Conservation (phyloP, 1,140 invertebrate genomes). For the Trichonephila clavipes region DNA sequence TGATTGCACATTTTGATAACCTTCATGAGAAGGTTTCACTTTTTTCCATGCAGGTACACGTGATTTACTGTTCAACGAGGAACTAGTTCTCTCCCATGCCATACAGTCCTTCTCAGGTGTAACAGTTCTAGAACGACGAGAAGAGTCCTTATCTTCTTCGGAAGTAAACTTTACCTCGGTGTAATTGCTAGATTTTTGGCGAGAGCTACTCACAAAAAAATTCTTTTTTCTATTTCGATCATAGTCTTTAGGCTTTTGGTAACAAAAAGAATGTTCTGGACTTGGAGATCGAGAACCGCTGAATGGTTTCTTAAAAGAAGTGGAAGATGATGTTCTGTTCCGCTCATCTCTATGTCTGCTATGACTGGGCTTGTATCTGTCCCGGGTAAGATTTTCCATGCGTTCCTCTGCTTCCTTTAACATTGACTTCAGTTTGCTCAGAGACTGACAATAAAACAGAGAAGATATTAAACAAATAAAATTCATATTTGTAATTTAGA, state of each 20-base stretch:
- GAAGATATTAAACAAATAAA: background rate
- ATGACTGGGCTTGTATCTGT: slow-evolving; percentile 58
- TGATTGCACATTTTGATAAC: background rate
- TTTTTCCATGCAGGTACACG: slow-evolving; percentile 63
- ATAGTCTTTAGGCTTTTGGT: slow-evolving; percentile 36
- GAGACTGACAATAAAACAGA: slow-evolving; percentile 81
- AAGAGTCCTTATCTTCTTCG: background rate
- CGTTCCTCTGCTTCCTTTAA: slow-evolving; percentile 80
- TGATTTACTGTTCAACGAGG: background rate
- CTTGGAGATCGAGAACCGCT: background rate
- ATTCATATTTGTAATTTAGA: slow-evolving; percentile 12
- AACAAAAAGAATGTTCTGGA: slow-evolving; percentile 18
- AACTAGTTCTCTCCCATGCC: background rate
- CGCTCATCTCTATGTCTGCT: background rate
- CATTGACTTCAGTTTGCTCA: slow-evolving; percentile 83
- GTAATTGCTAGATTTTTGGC: background rate
- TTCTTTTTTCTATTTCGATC: background rate
- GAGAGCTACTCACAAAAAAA: background rate
- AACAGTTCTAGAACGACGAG: background rate
- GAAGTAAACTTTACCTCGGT: background rate
- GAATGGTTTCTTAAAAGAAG: background rate
- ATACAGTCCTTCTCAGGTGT: background rate
- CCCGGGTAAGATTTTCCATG: slow-evolving; percentile 81
- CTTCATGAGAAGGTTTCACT: slow-evolving; percentile 4
- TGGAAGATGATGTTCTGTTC: background rate